Evolutionary conservation across 2,113 vertebrate genomes (phyloP).

Genomic region (Pelobates fuscus): DNA sequence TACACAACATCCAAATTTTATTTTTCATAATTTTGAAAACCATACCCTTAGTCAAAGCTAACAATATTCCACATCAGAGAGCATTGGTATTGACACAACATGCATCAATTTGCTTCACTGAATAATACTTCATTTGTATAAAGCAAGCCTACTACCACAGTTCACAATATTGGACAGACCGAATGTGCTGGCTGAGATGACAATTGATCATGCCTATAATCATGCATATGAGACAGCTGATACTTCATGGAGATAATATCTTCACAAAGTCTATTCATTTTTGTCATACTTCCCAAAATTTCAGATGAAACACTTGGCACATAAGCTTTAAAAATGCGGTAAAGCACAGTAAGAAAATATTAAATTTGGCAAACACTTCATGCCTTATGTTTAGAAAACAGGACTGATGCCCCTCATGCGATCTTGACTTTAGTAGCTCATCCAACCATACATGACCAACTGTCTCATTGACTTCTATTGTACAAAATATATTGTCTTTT

Average conservation of each 20-base stretch:
- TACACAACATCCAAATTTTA: too few species aligned
- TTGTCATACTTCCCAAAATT: conserved; percentile 9
- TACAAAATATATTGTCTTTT: not conserved
- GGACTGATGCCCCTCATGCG: conserved; percentile 17
- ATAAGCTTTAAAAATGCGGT: not conserved
- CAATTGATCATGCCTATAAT: conserved; percentile 33
- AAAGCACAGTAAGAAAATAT: conserved; percentile 10
- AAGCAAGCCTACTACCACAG: not conserved
- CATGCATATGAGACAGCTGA: conserved; percentile 28
- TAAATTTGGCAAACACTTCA: conserved; percentile 14
- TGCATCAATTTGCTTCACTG: not conserved
- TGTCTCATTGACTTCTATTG: conserved; percentile 2
- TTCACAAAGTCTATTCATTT: conserved; percentile 15
- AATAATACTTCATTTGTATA: not conserved
- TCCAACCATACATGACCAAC: conserved; percentile 10
- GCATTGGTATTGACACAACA: not conserved
- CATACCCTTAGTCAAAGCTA: too few species aligned
- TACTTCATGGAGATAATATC: conserved; percentile 27
- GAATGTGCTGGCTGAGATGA: conserved; percentile 6
- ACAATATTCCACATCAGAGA: not conserved
- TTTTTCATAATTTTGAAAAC: too few species aligned
- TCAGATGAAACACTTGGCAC: conserved; percentile 15
- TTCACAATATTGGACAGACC: conserved; percentile 4
- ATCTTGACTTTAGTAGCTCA: conserved; percentile 1
- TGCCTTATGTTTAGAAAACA: conserved; percentile 5